Percentiles rank a stretch among this genome's conserved stretches.
Conservation (phyloP, 2,113 vertebrate genomes). For the Laticauda colubrina region DNA sequence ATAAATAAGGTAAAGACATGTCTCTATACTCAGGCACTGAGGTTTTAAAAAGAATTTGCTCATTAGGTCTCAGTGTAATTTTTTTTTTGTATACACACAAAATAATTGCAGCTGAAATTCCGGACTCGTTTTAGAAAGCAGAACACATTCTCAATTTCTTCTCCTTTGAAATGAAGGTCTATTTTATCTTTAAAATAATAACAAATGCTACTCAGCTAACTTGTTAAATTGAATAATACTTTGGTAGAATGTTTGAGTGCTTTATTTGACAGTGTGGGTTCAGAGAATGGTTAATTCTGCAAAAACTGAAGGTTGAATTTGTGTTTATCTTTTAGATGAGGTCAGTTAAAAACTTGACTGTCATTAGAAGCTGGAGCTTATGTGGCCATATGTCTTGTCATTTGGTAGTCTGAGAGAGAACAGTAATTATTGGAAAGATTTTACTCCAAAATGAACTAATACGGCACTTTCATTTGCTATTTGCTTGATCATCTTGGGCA, state of each 20-base stretch:
- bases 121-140: slow-evolving; percentile 59
- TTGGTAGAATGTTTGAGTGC: slow-evolving; percentile 53
- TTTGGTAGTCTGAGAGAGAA: neutral
- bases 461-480: neutral
- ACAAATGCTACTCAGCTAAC: slow-evolving; percentile 52
- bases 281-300: neutral
- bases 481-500: neutral
- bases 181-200: slow-evolving; percentile 59
- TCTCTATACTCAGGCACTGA: neutral
- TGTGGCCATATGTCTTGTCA: neutral
- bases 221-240: slow-evolving; percentile 55
- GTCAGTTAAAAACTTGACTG: neutral
- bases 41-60: neutral
- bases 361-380: neutral
- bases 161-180: slow-evolving; percentile 53
- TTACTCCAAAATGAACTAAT: neutral
- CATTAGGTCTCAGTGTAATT: neutral
- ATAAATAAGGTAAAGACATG: neutral
- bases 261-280: slow-evolving; percentile 64
- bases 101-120: slow-evolving; percentile 55
- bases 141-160: slow-evolving; percentile 46
- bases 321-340: neutral
- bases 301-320: neutral
- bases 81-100: neutral
- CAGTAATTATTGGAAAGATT: neutral